These are phyloP conservation scores for Donacobius atricapilla DNA, from an alignment of 2,113 vertebrate genomes.

Conservation along the genomic window DNA sequence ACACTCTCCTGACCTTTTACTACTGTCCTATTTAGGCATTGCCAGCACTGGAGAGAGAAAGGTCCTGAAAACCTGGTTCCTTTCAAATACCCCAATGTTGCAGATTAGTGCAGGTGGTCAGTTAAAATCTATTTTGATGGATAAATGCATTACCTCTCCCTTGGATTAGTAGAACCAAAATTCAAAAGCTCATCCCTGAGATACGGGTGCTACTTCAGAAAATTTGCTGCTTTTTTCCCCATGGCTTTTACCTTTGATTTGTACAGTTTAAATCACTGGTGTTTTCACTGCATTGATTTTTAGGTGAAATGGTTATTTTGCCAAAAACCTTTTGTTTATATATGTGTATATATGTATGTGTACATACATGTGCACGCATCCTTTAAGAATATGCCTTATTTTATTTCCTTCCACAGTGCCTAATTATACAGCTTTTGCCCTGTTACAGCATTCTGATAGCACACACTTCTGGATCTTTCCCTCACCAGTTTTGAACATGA, in stretches of 20 bases:
- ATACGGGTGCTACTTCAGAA: background rate
- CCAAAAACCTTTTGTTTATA: background rate
- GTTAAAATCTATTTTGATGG: background rate
- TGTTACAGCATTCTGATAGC: background rate
- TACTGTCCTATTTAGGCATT: background rate
- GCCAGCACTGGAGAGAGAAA: background rate
- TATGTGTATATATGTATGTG: background rate
- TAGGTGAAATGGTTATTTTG: background rate
- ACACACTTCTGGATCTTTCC: background rate
- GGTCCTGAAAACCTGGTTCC: background rate
- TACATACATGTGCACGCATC: background rate
- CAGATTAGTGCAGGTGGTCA: background rate
- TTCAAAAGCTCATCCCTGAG: background rate
- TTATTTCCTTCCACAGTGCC: background rate
- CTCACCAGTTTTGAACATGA: background rate
- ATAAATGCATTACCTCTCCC: background rate
- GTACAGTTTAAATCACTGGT: background rate
- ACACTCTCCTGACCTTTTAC: background rate
- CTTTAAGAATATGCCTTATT: background rate
- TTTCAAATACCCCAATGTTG: background rate
- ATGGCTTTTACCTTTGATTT: background rate
- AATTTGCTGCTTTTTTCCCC: background rate
- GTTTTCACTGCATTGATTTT: background rate
- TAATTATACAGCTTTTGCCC: background rate
- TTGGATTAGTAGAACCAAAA: background rate